Percentiles rank a stretch among this genome's conserved stretches.
phyloP scores from a whole-genome alignment of 2,113 vertebrate genomes.

The Tychaedon coryphoeus region DNA sequence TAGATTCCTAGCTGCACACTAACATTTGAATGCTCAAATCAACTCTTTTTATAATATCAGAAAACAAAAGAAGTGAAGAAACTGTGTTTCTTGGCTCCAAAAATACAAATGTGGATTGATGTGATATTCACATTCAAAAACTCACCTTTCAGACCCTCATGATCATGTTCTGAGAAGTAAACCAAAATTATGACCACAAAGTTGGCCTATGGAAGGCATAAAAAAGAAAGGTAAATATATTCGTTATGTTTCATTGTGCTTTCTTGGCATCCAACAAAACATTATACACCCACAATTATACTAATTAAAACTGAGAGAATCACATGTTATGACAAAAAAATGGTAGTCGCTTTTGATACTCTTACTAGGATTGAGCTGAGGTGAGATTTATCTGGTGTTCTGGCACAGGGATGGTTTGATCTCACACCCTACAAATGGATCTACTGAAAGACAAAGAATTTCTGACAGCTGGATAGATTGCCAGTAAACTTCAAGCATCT shows the following conservation, averaged over 20 bases:
- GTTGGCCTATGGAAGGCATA: neutral
- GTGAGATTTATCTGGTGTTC: neutral
- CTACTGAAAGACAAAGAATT: neutral
- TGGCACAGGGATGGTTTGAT: neutral
- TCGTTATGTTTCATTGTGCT: neutral
- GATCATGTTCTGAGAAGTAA: neutral
- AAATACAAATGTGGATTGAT: neutral
- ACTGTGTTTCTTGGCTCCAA: neutral
- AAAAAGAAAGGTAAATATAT: neutral
- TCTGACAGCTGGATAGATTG: neutral
- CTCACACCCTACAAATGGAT: neutral
- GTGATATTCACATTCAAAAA: neutral
- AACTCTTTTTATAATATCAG: neutral
- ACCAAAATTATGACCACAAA: neutral
- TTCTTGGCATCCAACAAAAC: neutral
- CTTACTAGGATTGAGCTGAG: neutral
- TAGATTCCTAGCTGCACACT: neutral
- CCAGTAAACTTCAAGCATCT: neutral
- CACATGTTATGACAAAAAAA: neutral
- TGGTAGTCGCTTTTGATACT: fast-evolving
- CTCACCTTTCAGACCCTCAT: neutral
- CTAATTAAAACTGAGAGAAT: neutral
- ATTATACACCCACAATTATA: neutral
- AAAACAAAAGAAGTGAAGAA: neutral
- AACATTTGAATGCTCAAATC: neutral